Conservation (phyloP, 2,797 vertebrate species). For the Acrossocheilus fasciatus region DNA sequence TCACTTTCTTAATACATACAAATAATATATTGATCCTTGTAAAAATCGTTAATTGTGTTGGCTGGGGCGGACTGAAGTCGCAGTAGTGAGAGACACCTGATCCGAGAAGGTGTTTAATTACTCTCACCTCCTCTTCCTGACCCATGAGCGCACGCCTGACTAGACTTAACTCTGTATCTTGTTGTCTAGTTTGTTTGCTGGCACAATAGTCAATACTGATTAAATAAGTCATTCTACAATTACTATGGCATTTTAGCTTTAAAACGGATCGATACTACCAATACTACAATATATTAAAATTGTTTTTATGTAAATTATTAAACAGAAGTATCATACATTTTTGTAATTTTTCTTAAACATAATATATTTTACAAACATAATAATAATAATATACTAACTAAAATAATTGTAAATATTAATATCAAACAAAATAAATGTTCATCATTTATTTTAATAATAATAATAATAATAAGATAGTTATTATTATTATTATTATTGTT, state of each 20-base stretch:
- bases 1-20: not conserved
- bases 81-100: conserved; percentile 22
- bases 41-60: not conserved
- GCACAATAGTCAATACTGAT: not conserved
- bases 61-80: not conserved
- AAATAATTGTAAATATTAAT: not conserved
- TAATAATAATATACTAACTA: not conserved
- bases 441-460: not conserved
- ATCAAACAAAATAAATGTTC: too few species aligned
- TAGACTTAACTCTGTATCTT: conserved; percentile 13
- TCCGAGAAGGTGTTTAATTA: conserved; percentile 32
- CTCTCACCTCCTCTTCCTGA: conserved; percentile 31
- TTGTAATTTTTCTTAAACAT: not conserved
- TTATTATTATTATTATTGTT: not conserved
- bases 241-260: not conserved
- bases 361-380: not conserved
- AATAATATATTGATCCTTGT: not conserved
- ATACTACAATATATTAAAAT: not conserved
- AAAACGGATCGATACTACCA: not conserved
- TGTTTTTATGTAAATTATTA: not conserved
- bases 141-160: conserved; percentile 17
- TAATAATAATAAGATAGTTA: too few species aligned
- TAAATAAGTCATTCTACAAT: not conserved
- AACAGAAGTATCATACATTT: not conserved
- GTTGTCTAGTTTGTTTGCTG: conserved; percentile 25